A percentile compares a stretch with the other conserved stretches of the same genome.
These are phyloP conservation scores for Actenoides lindsayi DNA, from an alignment of 2,113 vertebrate genomes.

Conservation along the genomic window DNA sequence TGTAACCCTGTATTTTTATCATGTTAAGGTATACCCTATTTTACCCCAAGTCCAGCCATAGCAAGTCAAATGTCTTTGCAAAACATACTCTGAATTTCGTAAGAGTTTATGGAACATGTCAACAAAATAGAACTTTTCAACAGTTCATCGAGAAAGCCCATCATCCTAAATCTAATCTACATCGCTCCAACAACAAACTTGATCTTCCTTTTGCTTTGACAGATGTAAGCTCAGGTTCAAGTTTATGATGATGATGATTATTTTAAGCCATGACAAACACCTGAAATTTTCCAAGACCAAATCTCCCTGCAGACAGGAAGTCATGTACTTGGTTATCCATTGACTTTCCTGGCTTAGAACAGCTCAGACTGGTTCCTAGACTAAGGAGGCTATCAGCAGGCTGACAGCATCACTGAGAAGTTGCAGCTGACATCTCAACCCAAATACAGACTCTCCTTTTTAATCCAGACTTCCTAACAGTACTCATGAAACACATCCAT, in stretches of 20 bases:
- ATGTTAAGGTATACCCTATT: neutral
- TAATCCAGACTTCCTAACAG: constrained; percentile 29
- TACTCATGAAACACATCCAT: neutral
- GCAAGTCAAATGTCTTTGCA: neutral
- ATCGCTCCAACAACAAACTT: neutral
- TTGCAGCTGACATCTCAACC: constrained; percentile 15
- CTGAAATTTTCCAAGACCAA: constrained; percentile 17
- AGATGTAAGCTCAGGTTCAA: neutral
- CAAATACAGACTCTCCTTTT: constrained; percentile 31
- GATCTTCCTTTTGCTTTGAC: neutral
- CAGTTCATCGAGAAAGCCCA: neutral
- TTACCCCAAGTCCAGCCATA: neutral
- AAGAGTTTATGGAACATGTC: neutral
- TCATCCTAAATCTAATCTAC: neutral
- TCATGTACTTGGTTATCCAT: neutral
- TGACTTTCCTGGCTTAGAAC: neutral
- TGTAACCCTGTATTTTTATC: neutral
- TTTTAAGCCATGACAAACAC: constrained; percentile 29
- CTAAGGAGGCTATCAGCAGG: neutral
- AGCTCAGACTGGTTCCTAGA: neutral
- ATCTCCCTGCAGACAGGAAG: constrained; percentile 2
- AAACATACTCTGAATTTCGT: neutral
- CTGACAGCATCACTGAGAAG: constrained; percentile 1
- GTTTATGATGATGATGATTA: neutral
- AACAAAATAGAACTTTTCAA: neutral